A percentile compares a stretch with the other conserved stretches of the same genome.
phyloP scores from a whole-genome alignment of 2,113 vertebrate species.

The Neopipo cinnamomea region DNA sequence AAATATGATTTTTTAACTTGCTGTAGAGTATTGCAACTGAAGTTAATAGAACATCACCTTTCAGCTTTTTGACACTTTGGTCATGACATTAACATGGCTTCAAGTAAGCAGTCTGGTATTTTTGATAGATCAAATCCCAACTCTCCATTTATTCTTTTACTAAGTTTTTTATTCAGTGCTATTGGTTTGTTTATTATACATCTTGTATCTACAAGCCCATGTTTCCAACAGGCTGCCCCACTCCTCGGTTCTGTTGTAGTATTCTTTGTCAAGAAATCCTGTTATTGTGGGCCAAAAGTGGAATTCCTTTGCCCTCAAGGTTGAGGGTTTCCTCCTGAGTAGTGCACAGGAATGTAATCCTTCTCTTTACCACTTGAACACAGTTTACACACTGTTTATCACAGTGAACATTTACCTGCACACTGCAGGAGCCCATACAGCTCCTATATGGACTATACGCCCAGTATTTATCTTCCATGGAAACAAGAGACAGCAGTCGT shows the following conservation, averaged over 20 bases:
- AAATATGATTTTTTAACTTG: not conserved
- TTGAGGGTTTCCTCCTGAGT: not conserved
- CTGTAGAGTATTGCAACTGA: not conserved
- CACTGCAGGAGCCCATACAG: not conserved
- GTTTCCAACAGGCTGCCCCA: not conserved
- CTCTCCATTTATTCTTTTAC: not conserved
- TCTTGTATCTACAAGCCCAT: not conserved
- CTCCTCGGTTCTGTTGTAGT: not conserved
- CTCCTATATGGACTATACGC: not conserved
- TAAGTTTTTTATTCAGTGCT: not conserved
- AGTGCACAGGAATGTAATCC: not conserved
- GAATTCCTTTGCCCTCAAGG: not conserved
- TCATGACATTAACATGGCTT: not conserved
- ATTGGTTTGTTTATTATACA: not conserved
- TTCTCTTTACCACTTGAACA: not conserved
- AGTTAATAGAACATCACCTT: not conserved
- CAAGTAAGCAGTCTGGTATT: rapidly evolving
- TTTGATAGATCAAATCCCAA: not conserved
- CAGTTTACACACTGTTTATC: not conserved
- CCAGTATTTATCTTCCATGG: not conserved
- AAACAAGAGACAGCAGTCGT: not conserved
- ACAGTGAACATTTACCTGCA: not conserved
- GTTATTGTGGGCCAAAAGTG: not conserved
- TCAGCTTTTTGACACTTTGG: not conserved
- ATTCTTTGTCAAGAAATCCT: not conserved